Base-by-base conservation (phyloP, 2,888 invertebrate genomes). In the Spisula subtruncata region DNA sequence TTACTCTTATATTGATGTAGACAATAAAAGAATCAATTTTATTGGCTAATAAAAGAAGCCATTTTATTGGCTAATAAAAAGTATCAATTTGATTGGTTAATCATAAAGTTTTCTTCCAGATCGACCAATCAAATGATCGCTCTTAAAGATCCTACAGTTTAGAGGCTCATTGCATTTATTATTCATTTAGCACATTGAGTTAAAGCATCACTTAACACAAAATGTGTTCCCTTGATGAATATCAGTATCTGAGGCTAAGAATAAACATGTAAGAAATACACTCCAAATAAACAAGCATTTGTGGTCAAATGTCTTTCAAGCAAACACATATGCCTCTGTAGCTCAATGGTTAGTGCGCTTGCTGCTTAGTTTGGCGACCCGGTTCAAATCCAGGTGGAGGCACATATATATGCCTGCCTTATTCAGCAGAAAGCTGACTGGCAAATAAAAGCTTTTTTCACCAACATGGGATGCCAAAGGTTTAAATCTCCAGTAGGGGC, bases 121-220 rank as follows among this genome's bases (percentile, higher is more conserved):
- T 66, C 60, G 25, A 32, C 75, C 75, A 75, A 75, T 75, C 75
- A 32, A 75, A 75, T 75, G 75, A 75, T 75, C 16, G 75, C 32
- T 75, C 35, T 75, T 75, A 25, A 25, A 60, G 51, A 51, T 51
- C 51, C 5, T 66, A 66, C 25, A 66, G 60, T 66, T 10, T 25
- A 66, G 60, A 66, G 60, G 25, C 60, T 56, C 4, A 18, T 25
- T 32, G 18, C 75, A 75, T 75, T 35, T 18, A 75, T 75, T 75
- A 75, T 75, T 75, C 18, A 75, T 75, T 35, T 14, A 32, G 32
- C 8, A 25, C 18, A 4, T 32, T 32, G 75, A 32, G 32, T 18
- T 75, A 35, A 75, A 35, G 32, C 75, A 32, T 18, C 75, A 75
- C 16, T 51, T 35, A 32, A 32, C 75, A 75, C 75, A 75, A 35